Base-by-base conservation (phyloP, 2,888 invertebrate genomes). In the Oligia strigilis region DNA sequence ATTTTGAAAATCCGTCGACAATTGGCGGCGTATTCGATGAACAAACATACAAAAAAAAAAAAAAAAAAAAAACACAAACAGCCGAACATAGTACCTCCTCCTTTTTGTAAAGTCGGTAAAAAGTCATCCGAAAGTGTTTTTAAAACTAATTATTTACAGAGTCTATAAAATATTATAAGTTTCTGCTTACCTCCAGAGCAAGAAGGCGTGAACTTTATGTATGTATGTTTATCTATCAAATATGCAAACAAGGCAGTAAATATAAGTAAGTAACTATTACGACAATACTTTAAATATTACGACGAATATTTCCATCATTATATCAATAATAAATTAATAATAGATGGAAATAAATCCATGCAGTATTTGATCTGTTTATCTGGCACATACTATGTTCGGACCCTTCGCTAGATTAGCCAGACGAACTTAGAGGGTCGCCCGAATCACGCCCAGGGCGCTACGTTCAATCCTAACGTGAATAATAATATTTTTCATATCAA, bases 371-470 rank as follows among this genome's bases (percentile, higher is more conserved):
- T 94, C 92, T 94, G 82, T 72, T 80, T 69, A 75, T 87, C 90
- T 89, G 52, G 8, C 70, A 11, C 83, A 74, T 92, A 90, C 94
- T 94, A 72, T 72, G 65, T 77, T 85, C 89, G 90, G 89, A 93
- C 95, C 95, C 94, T 92, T 88, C 85, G 83, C 87, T 92, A 95
- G 94, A 95, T 95, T 95, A 95, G 94, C 95, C 92, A 92, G 94
- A 92, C 93, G 92, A 93, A 91, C 90, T 92, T 92, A 91, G 92
- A 93, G 95, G 95, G 94, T 92, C 92, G 90, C 83, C 74, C 85
- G 92, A 94, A 94, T 94, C 94, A 93, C 93, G 93, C 93, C 93
- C 92, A 92, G 92, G 92, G 93, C 93, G 91, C 85, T 81, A 89
- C 88, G 87, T 83, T 88, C 91, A 90, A 93, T 92, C 92, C 89